These are phyloP conservation scores for Calypte anna DNA, from an alignment of 2,113 vertebrate genomes.

Conservation along the genomic window DNA sequence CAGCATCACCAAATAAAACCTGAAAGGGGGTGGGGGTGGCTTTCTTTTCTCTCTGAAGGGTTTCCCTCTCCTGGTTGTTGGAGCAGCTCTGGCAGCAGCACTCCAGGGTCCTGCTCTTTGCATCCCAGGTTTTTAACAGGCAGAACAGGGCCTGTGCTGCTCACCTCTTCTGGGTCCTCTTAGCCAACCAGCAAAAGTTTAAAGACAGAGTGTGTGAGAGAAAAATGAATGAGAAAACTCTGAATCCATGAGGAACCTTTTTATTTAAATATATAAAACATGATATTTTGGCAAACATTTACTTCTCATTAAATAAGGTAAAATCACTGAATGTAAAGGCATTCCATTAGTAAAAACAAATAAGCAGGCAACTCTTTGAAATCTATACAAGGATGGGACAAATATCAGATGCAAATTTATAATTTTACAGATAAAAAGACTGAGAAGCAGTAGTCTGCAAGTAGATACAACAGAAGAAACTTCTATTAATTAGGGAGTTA, in stretches of 20 bases:
- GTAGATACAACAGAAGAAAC: not conserved
- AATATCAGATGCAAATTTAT: not conserved
- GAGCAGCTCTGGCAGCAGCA: too few species aligned
- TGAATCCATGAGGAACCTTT: not conserved
- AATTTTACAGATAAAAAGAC: not conserved
- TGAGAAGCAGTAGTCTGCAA: not conserved
- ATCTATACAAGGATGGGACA: not conserved
- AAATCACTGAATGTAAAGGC: slow-evolving; percentile 38
- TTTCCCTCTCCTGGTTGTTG: too few species aligned
- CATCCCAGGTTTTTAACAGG: too few species aligned
- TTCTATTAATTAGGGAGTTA: not conserved
- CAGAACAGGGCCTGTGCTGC: too few species aligned
- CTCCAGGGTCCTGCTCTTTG: too few species aligned
- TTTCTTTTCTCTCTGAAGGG: too few species aligned
- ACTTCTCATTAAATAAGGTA: slow-evolving; percentile 49
- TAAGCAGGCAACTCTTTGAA: not conserved
- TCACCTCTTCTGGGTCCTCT: too few species aligned
- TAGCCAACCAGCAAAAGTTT: too few species aligned
- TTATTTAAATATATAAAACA: slow-evolving; percentile 70
- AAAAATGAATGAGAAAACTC: not conserved
- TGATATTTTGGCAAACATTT: slow-evolving; percentile 17
- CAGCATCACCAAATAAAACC: too few species aligned
- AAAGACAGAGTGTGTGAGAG: not conserved
- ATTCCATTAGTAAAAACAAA: slow-evolving; percentile 33
- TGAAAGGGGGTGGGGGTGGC: too few species aligned